phyloP scores from a whole-genome alignment of 2,797 vertebrate genomes.

The Tragelaphus eurycerus region DNA sequence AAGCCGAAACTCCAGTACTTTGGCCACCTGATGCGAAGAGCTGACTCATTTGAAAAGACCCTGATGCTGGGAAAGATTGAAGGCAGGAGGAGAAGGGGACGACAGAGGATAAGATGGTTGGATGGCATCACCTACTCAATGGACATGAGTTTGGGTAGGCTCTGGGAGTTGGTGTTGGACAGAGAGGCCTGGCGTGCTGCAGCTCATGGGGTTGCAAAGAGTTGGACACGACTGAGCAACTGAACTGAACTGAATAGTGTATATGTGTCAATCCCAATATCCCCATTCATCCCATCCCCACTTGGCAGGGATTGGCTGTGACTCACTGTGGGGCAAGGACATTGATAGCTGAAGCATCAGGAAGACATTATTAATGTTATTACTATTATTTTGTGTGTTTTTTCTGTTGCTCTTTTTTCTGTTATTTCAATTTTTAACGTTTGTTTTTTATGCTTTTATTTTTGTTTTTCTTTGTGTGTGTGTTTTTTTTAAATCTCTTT shows the following conservation, averaged over 20 bases:
- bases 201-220: rapidly evolving
- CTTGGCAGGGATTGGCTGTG: background rate
- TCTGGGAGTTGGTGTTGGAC: background rate
- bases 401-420: background rate
- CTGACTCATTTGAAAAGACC: background rate
- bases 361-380: background rate
- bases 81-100: background rate
- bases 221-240: background rate
- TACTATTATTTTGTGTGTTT: background rate
- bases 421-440: background rate
- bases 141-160: background rate
- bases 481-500: background rate
- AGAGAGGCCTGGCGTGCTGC: background rate
- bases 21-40: background rate
- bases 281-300: background rate
- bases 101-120: background rate
- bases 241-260: background rate
- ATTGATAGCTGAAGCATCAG: background rate
- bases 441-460: background rate
- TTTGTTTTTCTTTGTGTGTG: background rate
- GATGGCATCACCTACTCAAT: background rate
- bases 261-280: background rate
- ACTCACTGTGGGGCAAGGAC: background rate
- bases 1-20: background rate
- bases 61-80: background rate